Conservation (phyloP, 2,113 vertebrate genomes). For the Mormyrus lacerda region DNA sequence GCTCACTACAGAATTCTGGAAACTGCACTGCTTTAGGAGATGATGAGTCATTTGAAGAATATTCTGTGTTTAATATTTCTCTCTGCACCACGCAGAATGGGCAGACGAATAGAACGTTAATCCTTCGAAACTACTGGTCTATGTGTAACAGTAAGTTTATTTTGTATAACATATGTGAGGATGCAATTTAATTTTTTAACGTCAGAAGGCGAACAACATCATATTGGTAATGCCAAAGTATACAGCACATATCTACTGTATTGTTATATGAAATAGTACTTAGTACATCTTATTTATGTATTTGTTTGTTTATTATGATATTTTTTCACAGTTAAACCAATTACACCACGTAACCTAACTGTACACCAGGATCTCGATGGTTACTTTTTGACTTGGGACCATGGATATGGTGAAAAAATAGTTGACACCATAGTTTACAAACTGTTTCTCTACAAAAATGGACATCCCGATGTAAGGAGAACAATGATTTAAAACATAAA, state of each 20-base stretch:
- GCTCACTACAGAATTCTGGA: not conserved
- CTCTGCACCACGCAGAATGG: not conserved
- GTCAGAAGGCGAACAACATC: not conserved
- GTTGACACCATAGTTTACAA: not conserved
- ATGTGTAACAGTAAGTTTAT: conserved; percentile 1
- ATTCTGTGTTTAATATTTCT: not conserved
- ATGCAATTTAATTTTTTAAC: not conserved
- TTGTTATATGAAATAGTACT: not conserved
- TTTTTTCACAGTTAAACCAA: conserved; percentile 13
- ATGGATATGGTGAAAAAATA: not conserved
- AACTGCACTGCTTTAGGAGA: not conserved
- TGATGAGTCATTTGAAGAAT: not conserved
- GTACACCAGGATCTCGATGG: not conserved
- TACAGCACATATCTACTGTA: not conserved
- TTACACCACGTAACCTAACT: not conserved
- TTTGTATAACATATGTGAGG: not conserved
- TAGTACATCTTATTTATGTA: not conserved
- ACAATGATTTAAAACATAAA: not conserved
- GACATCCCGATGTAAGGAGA: not conserved
- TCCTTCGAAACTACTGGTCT: not conserved
- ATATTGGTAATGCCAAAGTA: not conserved
- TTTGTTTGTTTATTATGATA: not conserved
- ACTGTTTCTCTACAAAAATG: not conserved
- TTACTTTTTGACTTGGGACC: conserved; percentile 4
- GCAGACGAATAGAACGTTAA: not conserved